Evolutionary conservation across 2,113 vertebrate genomes (phyloP).

Genomic region (Lethenteron camtschaticum): DNA sequence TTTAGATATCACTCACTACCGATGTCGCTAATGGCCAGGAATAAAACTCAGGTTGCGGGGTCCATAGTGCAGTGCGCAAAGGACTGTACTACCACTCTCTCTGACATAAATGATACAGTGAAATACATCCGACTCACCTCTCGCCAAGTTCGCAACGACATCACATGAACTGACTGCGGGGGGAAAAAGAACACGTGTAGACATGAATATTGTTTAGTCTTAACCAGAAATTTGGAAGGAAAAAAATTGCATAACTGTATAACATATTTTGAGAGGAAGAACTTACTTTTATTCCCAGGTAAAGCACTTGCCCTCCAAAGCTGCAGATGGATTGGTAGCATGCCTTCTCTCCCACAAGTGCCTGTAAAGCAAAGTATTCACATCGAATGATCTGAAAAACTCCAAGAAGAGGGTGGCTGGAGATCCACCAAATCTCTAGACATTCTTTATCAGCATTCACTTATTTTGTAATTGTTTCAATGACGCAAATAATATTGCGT

Average conservation of each 20-base stretch:
- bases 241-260: neutral
- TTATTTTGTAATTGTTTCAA: no score
- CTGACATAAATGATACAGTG: no score
- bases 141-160: constrained; percentile 72
- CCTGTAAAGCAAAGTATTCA: constrained; percentile 24
- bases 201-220: no score
- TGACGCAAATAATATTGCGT: no score
- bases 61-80: no score
- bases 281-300: constrained; percentile 77
- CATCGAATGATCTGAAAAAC: neutral
- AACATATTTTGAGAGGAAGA: neutral
- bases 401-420: neutral
- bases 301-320: constrained; percentile 69
- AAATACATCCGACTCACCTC: constrained; percentile 35
- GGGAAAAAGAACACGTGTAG: constrained; percentile 9
- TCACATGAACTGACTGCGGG: constrained; percentile 62
- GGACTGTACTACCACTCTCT: no score
- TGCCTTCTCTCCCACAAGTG: constrained; percentile 80
- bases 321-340: constrained; percentile 87
- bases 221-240: no score
- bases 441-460: neutral
- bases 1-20: no score
- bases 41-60: no score
- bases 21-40: no score
- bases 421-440: neutral